Evolutionary conservation across 2,888 invertebrate species (phyloP).

Genomic region (Allolobophora icterica): DNA sequence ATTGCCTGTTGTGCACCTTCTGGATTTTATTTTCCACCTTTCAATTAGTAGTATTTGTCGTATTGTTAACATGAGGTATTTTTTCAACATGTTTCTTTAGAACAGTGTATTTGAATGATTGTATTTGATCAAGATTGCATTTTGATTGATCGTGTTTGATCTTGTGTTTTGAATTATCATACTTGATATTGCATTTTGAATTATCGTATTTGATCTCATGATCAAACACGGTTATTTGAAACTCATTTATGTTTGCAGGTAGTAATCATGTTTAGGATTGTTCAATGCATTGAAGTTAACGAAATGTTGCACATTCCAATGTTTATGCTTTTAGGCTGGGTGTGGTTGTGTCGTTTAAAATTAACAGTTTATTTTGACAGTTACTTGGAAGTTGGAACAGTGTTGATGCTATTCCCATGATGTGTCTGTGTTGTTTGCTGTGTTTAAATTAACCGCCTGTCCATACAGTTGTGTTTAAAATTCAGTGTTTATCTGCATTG

Average conservation of each 20-base stretch:
- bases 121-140: too few species aligned
- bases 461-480: neutral
- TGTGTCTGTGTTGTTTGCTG: neutral
- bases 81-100: neutral
- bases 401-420: neutral
- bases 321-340: neutral
- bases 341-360: neutral
- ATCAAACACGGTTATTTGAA: too few species aligned
- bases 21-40: neutral
- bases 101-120: neutral
- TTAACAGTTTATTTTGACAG: neutral
- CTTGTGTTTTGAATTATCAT: too few species aligned
- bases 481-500: neutral
- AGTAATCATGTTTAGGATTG: neutral
- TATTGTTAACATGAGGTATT: neutral
- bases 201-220: neutral
- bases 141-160: too few species aligned
- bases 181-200: neutral
- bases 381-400: too few species aligned
- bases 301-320: neutral
- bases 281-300: neutral
- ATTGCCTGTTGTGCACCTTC: neutral
- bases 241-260: too few species aligned
- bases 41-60: neutral
- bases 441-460: neutral